phyloP scores from a whole-genome alignment of 2,888 invertebrate genomes.

The Nomada lathburiana region DNA sequence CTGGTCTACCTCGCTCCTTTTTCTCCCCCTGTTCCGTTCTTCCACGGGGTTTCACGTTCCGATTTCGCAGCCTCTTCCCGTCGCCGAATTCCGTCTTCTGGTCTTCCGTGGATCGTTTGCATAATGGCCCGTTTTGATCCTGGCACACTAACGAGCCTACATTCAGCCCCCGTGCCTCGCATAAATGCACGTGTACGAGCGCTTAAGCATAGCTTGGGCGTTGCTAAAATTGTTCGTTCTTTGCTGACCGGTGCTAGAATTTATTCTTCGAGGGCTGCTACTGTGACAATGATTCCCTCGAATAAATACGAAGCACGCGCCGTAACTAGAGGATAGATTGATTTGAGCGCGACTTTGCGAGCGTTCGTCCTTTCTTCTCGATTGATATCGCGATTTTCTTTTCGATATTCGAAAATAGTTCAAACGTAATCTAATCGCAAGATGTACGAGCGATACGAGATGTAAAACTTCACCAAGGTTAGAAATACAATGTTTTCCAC shows the following conservation, averaged over 20 bases:
- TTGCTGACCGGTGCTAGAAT: conserved; percentile 38
- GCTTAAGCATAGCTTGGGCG: neutral
- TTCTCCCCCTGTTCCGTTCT: conserved; percentile 20
- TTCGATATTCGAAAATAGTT: no score
- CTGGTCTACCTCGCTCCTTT: conserved; percentile 56
- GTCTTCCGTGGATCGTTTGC: conserved; percentile 76
- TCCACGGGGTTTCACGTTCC: conserved; percentile 41
- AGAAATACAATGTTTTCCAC: conserved; percentile 17
- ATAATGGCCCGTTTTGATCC: conserved; percentile 76
- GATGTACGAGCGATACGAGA: no score
- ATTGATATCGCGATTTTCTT: neutral
- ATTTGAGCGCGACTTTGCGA: neutral
- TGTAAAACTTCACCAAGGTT: conserved; percentile 27
- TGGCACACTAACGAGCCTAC: conserved; percentile 73
- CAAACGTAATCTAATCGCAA: no score
- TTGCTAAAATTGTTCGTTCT: conserved; percentile 44
- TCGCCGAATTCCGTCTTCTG: conserved; percentile 72
- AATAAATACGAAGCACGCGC: conserved; percentile 54
- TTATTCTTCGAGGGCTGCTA: conserved; percentile 33
- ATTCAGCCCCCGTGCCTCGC: conserved; percentile 64
- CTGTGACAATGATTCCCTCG: conserved; percentile 39
- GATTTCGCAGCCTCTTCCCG: conserved; percentile 49
- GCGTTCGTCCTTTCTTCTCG: neutral
- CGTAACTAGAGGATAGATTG: neutral
- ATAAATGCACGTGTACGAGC: conserved; percentile 33